phyloP scores from a whole-genome alignment of 2,888 invertebrate genomes.

The Phalera bucephala region DNA sequence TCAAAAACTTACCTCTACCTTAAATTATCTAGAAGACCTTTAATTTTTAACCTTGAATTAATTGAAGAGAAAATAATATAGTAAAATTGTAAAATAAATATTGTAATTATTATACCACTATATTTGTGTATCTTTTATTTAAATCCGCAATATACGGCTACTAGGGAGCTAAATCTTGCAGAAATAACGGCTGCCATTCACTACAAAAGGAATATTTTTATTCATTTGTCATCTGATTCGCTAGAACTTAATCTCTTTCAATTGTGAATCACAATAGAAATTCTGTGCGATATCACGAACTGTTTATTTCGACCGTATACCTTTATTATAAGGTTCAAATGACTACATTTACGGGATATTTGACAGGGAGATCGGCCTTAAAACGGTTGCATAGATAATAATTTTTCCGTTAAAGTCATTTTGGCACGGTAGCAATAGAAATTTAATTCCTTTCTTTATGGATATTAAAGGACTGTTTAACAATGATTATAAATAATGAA shows the following conservation, averaged over 20 bases:
- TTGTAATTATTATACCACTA: too few species aligned
- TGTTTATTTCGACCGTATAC: constrained; percentile 1
- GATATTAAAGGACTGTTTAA: constrained; percentile 16
- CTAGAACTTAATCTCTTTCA: constrained; percentile 27
- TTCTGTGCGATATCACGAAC: constrained; percentile 9
- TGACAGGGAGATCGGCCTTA: constrained; percentile 5
- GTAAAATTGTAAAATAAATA: too few species aligned
- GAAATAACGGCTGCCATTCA: background rate
- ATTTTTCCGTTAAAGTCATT: constrained; percentile 27
- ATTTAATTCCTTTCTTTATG: constrained; percentile 22
- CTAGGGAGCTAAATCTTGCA: background rate
- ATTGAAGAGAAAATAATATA: too few species aligned
- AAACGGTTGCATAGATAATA: constrained; percentile 20
- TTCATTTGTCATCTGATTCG: constrained; percentile 32
- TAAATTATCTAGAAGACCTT: too few species aligned
- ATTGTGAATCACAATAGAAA: constrained; percentile 29
- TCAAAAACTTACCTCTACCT: too few species aligned
- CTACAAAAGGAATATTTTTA: constrained; percentile 19
- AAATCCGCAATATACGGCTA: too few species aligned
- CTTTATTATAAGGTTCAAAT: background rate
- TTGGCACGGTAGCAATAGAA: constrained; percentile 27
- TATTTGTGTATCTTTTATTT: too few species aligned
- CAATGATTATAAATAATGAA: constrained; percentile 1
- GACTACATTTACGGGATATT: background rate
- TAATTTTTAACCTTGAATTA: too few species aligned